Evolutionary conservation across 2,797 vertebrate genomes (phyloP), one percentile per base, ranked within the genome.

Genomic region (Channallabes apus): DNA sequence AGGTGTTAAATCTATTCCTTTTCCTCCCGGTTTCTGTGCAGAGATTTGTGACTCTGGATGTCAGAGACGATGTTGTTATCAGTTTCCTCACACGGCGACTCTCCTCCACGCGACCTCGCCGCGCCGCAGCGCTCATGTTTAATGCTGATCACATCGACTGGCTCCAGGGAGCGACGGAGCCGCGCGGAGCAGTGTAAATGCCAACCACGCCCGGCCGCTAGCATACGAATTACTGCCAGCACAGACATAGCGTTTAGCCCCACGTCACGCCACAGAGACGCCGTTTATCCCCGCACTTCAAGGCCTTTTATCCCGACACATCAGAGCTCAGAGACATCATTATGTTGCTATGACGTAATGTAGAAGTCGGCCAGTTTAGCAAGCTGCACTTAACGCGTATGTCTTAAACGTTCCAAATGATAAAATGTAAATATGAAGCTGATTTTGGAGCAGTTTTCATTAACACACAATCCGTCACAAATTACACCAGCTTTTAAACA

Each of bases 91-190:
- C 73, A 86, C 81, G 17, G 71, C 4, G 15, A 65, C 58, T 64
- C 46, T 80, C 76, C 84, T 73, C 80, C 35, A 51, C 24, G 35
- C 71, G 75, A 80, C 84, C 86, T 85, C 86, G 38, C 51, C 58
- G 75, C 38, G 58, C 62, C 62, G n/a, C 72, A 62, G 83, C 18
- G 59, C 73, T 82, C 84, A 71, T 85, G 87, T 90, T 91, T 90
- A 91, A 90, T 91, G 83, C 87, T n/a, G 59, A 54, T 54, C 86
- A 86, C 88, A 85, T 88, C 38, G 29, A 59, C 76, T 32, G 81
- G 81, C 86, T 68, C 51, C 4, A 59, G 79, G 84, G 84, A 73
- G 51, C 4, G 83, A 87, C 67, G 58, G 35, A 79, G 79, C 86
- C 46, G 58, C 22, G 59, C 46, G 73, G 79, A 84, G 72, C 82